phyloP scores from a whole-genome alignment of 35 echinoderm and acorn worm species.

The Stichopus chloronotus region DNA sequence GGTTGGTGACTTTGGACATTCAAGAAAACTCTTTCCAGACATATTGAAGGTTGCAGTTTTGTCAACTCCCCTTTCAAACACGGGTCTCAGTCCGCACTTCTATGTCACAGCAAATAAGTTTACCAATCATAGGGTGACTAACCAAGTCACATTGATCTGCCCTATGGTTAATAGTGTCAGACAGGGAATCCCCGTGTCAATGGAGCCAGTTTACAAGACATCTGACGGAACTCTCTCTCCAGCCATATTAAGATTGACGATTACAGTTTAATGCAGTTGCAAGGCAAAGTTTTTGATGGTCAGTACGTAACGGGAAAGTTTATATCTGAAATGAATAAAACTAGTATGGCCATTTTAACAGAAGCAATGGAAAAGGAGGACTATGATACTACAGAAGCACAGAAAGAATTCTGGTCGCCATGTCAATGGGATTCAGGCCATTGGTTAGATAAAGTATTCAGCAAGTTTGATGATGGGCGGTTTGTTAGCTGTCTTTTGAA shows the following conservation, averaged over 20 bases:
- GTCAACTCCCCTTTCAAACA: too few relatives aligned
- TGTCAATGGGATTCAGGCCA: neutral
- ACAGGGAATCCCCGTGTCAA: neutral
- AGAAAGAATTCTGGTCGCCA: neutral
- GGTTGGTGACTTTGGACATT: neutral
- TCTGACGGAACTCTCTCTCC: neutral
- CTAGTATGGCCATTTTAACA: neutral
- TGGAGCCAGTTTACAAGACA: neutral
- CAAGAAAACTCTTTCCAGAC: neutral
- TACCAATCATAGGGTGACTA: neutral
- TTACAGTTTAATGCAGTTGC: neutral
- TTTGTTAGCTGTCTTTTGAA: neutral
- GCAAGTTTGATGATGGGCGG: neutral
- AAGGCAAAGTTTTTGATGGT: slow-evolving; percentile 18
- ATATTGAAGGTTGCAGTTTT: neutral
- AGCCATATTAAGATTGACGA: neutral
- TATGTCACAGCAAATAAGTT: slow-evolving; percentile 7
- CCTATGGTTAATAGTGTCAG: neutral
- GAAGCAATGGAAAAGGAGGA: neutral
- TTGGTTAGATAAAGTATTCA: slow-evolving; percentile 40
- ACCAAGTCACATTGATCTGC: neutral
- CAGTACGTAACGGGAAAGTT: neutral
- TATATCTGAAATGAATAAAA: neutral
- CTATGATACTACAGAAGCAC: neutral
- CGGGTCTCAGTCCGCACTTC: neutral